Evolutionary conservation across 2,888 invertebrate genomes (phyloP).

Genomic region (Dascillus cervinus): DNA sequence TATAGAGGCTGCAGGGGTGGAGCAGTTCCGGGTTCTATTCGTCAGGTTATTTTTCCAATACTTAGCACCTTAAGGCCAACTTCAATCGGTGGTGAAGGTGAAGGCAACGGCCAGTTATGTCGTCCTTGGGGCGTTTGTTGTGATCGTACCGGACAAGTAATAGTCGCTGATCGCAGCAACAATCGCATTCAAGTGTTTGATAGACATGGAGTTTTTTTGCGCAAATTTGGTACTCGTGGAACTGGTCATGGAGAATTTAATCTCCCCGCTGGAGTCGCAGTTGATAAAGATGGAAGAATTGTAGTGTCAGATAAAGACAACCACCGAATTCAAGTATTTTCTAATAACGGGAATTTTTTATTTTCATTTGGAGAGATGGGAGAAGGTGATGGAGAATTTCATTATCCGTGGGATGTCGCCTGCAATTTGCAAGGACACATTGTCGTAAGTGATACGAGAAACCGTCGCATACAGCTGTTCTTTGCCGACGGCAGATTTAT

Average conservation of each 20-base stretch:
- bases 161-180: slow-evolving; percentile 94
- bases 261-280: slow-evolving; percentile 81
- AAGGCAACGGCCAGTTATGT: slow-evolving; percentile 71
- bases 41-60: no score
- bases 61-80: slow-evolving; percentile 36
- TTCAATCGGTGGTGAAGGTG: slow-evolving; percentile 66
- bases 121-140: slow-evolving; percentile 82
- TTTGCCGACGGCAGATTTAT: slow-evolving; percentile 72
- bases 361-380: slow-evolving; percentile 87
- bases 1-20: no score
- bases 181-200: slow-evolving; percentile 87
- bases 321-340: slow-evolving; percentile 86
- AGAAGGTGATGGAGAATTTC: slow-evolving; percentile 78
- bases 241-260: slow-evolving; percentile 82
- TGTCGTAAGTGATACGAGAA: slow-evolving; percentile 86
- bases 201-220: slow-evolving; percentile 66
- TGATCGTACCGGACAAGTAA: slow-evolving; percentile 68
- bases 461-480: slow-evolving; percentile 86
- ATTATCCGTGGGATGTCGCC: slow-evolving; percentile 96
- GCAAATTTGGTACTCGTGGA: slow-evolving; percentile 83
- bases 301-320: slow-evolving; percentile 96
- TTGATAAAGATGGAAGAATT: slow-evolving; percentile 70
- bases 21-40: no score
- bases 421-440: slow-evolving; percentile 75
- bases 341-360: slow-evolving; percentile 68